Evolutionary conservation across 2,888 invertebrate species (phyloP), one percentile per base, ranked within the genome.

Genomic region (Meteorus cinctellus): DNA sequence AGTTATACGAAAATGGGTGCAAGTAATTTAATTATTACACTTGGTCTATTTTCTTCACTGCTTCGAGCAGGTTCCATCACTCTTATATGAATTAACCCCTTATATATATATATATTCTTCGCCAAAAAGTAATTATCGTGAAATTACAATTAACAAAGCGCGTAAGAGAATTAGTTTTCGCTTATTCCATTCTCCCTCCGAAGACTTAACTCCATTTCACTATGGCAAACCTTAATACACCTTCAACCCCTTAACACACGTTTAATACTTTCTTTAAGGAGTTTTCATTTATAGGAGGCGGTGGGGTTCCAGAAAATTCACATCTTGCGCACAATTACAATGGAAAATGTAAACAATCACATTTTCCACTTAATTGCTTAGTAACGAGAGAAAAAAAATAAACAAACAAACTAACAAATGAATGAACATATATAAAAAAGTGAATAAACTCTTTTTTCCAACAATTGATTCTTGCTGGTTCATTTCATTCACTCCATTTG

Each of bases 101-200:
- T 48, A n/a, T 48, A 48, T 48, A 16, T n/a, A 48, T 48, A 55
- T 55, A 55, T 19, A 55, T 8, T 19, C 19, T 19, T 24, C 24
- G 19, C 19, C 55, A 1, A 19, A 55, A 6, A 19, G 19, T 55
- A 55, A 55, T 55, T 55, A 55, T 55, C 55, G 55, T 19, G 55
- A 19, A 55, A 55, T 55, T 55, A 55, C 55, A 55, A 55, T 55
- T 55, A 55, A 55, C 55, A 55, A 55, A 55, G 55, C 55, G 55
- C 55, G 24, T 55, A 24, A 55, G 19, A 19, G 19, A 55, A 55
- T 55, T 55, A 55, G 55, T 55, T 55, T 55, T 55, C 24, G 19
- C 19, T 24, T 3, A 55, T 55, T 55, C 19, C 55, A 55, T 4
- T 55, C n/a, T 55, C 6, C n/a, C 19, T 19, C 4, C 19, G 4